Evolutionary conservation across 1,140 invertebrate genomes (phyloP), one percentile per base, ranked within the genome.

Genomic region (Camponotus floridanus): DNA sequence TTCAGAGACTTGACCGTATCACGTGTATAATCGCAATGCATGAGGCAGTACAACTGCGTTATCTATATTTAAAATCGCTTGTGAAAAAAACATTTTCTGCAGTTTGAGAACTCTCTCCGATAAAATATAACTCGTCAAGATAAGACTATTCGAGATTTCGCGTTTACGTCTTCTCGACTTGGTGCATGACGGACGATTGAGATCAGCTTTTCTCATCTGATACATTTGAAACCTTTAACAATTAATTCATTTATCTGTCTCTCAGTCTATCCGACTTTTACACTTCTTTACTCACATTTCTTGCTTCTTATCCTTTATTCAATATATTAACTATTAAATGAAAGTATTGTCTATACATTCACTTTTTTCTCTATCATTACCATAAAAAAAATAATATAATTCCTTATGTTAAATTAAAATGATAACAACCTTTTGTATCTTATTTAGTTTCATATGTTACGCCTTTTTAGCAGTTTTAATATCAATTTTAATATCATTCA

Each of bases 221-320:
- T 51, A 78, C 31, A 26, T 31, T 57, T 2, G 61, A 67, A 7
- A 57, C 45, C 26, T 62, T 78, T 74, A 80, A 39, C 13, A 45
- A 90, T 62, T 86, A 90, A 90, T 65, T 83, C 7, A 86, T 80
- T 80, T 70, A 89, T 90, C 80, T 91, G 90, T 91, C 90, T 91
- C 87, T 91, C 90, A 90, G 67, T 90, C 87, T 90, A 85, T 88
- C 70, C 61, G 31, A 73, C 64, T 65, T 18, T 51, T 73, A 71
- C 21, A 70, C 5, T 70, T 83, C 68, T 80, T 42, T 36, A 61
- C 13, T 62, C 39, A 79, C 55, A n/a, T 57, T 18, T 81, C 39
- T 45, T 18, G 9, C 48, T 81, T 71, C 26, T 45, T 45, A 36
- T 42, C 45, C 8, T 51, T 51, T 62, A 36, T 45, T 48, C 6